Base-by-base conservation (phyloP, 2,113 vertebrate genomes). In the Calyptomena viridis region DNA sequence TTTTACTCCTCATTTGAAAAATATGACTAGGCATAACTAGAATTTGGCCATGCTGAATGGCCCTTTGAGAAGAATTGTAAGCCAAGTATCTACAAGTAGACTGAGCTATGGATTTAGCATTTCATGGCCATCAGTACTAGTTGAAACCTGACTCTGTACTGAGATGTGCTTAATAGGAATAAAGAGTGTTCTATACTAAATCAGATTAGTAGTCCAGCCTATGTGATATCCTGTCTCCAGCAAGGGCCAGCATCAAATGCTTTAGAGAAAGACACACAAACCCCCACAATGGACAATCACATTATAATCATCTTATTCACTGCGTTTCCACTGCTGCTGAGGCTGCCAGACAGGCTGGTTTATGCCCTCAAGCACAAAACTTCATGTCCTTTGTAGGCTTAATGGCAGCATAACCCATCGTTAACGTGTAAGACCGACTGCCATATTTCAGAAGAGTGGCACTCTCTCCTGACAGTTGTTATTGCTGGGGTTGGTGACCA, bases 151-250 rank as follows among this genome's bases (percentile, higher is more conserved):
- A 95, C 64, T 89, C 84, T 87, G 35, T 72, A 66, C 55, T 53
- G 82, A 85, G 82, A 91, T 0, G 0, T 82, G 40, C 89, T 91
- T 94, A 82, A 95, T 79, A 94, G 87, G 93, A 94, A 95, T 95
- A 94, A 95, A 96, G 94, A 93, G 71, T 53, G 87, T 95, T 84
- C 91, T 96, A 87, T 87, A 89, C 82, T 91, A 91, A 95, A 95
- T 96, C 94, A 94, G 84, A 95, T 96, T 91, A 96, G 62, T 94
- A 87, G 80, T 89, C 81, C 89, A 94, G 89, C 55, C 91, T 69
- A 83, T 90, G 71, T 55, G 75, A 87, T 96, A 95, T 66, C 89
- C 77, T 77, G 89, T 93, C 89, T 92, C 84, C 89, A 95, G 84
- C 84, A 91, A 87, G 77, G 82, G 59, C 81, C 84, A 74, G 82